Conservation (phyloP, 2,797 vertebrate genomes). For the Myiotriccus ornatus region DNA sequence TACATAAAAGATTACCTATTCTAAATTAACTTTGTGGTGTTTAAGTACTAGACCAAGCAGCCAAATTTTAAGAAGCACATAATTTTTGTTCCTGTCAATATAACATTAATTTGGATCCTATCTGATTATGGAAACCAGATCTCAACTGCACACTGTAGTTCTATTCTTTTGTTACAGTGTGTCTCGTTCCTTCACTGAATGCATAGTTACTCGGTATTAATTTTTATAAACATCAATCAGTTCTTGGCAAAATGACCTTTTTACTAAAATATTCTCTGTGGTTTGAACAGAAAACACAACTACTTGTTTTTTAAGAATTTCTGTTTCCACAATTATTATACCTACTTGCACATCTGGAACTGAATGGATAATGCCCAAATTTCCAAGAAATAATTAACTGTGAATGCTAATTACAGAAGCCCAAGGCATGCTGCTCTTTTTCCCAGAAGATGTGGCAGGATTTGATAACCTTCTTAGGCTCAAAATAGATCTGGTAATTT, state of each 20-base stretch:
- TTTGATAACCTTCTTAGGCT: not conserved
- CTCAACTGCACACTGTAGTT: not conserved
- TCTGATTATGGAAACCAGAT: not conserved
- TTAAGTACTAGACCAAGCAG: not conserved
- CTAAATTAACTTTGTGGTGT: not conserved
- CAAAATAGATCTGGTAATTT: not conserved
- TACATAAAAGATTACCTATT: not conserved
- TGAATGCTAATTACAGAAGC: not conserved
- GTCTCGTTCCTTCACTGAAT: not conserved
- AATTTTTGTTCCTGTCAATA: not conserved
- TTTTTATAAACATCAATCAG: not conserved
- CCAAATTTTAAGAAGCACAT: not conserved
- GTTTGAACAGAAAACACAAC: not conserved
- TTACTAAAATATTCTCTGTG: not conserved
- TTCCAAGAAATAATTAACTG: not conserved
- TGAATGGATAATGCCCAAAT: not conserved
- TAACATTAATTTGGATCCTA: not conserved
- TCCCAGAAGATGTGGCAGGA: not conserved
- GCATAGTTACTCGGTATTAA: not conserved
- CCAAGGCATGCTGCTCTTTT: not conserved
- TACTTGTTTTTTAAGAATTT: not conserved
- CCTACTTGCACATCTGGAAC: not conserved
- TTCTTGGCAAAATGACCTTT: not conserved
- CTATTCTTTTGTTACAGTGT: not conserved
- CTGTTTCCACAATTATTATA: not conserved